These are phyloP conservation scores for Sebastes elongatus DNA, from an alignment of 2,797 vertebrate species.

Conservation along the genomic window DNA sequence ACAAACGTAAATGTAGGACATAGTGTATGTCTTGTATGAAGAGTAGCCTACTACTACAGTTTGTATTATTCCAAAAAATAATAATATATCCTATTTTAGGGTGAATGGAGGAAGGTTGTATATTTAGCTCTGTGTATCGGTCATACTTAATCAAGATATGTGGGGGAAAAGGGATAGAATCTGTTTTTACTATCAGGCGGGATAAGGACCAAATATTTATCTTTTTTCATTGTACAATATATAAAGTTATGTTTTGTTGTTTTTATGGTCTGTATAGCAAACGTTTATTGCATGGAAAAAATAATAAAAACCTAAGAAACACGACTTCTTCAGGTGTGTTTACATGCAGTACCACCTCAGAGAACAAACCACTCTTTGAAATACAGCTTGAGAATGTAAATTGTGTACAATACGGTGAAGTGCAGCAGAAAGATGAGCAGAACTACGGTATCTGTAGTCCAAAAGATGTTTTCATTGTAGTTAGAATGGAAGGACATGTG, in stretches of 20 bases:
- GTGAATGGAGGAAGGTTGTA: constrained; percentile 9
- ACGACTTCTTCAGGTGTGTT: not conserved
- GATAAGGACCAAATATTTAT: constrained; percentile 48
- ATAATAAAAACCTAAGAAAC: constrained; percentile 21
- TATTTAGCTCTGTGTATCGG: constrained; percentile 12
- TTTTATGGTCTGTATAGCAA: constrained; percentile 20
- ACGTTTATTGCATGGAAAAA: constrained; percentile 26
- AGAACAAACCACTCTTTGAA: not conserved
- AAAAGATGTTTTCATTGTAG: not conserved
- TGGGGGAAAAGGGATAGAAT: not conserved
- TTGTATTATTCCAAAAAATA: constrained; percentile 12
- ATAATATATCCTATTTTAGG: constrained; percentile 27
- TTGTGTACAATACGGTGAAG: not conserved
- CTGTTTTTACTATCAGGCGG: not conserved
- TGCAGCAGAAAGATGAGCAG: not conserved
- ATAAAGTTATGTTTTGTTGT: not conserved
- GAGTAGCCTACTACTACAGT: not conserved
- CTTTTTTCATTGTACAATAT: constrained; percentile 17
- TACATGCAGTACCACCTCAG: not conserved
- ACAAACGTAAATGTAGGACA: constrained; percentile 1
- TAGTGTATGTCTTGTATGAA: constrained; percentile 1
- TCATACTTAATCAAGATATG: not conserved
- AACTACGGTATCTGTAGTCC: not conserved
- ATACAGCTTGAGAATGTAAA: not conserved
- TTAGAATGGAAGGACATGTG: not conserved